Base-by-base conservation (phyloP, 2,888 invertebrate genomes). In the Phortica okadai region DNA sequence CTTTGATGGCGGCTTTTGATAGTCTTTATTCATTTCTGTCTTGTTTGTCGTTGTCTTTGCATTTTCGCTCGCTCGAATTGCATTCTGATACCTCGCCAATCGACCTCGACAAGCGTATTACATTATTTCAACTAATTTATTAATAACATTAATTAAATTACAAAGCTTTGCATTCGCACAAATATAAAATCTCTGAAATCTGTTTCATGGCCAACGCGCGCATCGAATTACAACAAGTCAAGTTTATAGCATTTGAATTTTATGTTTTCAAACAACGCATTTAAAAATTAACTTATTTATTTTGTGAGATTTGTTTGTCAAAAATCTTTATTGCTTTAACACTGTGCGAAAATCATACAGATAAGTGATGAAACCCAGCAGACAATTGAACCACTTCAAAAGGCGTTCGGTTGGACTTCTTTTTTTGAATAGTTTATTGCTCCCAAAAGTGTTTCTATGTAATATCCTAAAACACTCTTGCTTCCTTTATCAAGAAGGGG, bases 151-250 rank as follows among this genome's bases (percentile, higher is more conserved):
- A 72, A 72, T 72, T 54, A 72, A 54, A 72, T 72, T 54, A 72
- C 66, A 41, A n/a, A 16, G 14, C n/a, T 59, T 16, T 50, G 8
- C 33, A 5, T 50, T 16, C 45, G 45, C 11, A 7, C 62, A 16
- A 59, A 59, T 33, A 25, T 21, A 8, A 64, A 21, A 69, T 50
- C 45, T 45, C 44, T 56, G 70, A 72, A 72, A 72, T 33, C 14
- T 72, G 56, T 72, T 72, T 72, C 70, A 72, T 72, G 70, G 70
- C 10, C 70, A 21, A 33, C 70, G 33, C 25, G 70, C 70, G 70
- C 70, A 72, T 72, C 70, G 54, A 72, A 72, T 72, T 72, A 54
- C 70, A 56, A 66, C 50, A 50, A 59, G n/a, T 66, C 66, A 66
- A 66, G 66, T 66, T 66, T 66, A 33, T 33, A 42, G 14, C 33